phyloP scores from a whole-genome alignment of 2,113 vertebrate genomes.

The Uria aalge region DNA sequence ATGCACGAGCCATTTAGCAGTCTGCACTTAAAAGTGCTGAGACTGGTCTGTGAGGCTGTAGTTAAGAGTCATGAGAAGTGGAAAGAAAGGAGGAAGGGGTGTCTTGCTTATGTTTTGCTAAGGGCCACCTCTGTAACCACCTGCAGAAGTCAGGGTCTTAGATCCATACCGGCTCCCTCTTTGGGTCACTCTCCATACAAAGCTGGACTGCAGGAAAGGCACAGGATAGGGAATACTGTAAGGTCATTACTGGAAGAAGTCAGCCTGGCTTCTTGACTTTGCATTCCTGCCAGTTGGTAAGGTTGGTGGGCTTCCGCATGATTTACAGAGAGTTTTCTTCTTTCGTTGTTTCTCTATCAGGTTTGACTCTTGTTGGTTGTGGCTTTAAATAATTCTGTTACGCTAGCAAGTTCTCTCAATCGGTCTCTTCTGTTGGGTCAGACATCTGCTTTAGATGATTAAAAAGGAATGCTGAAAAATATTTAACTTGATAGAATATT shows the following conservation, averaged over 20 bases:
- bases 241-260: neutral
- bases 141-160: neutral
- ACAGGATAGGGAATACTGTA: neutral
- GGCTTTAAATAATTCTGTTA: neutral
- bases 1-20: neutral
- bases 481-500: neutral
- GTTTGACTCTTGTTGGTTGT: neutral
- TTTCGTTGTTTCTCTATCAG: neutral
- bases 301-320: neutral
- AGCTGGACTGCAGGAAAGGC: neutral
- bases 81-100: neutral
- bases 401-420: neutral
- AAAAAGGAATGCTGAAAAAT: neutral
- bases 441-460: neutral
- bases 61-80: neutral
- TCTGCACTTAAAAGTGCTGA: neutral
- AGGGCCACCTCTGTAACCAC: neutral
- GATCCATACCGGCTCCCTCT: neutral
- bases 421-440: neutral
- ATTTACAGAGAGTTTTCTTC: neutral
- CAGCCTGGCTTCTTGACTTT: neutral
- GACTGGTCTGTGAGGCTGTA: neutral
- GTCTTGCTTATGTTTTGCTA: neutral
- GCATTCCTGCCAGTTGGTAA: rapidly evolving
- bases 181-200: neutral